Base-by-base conservation (phyloP, 2,888 invertebrate species). In the Cryptosula pallasiana region DNA sequence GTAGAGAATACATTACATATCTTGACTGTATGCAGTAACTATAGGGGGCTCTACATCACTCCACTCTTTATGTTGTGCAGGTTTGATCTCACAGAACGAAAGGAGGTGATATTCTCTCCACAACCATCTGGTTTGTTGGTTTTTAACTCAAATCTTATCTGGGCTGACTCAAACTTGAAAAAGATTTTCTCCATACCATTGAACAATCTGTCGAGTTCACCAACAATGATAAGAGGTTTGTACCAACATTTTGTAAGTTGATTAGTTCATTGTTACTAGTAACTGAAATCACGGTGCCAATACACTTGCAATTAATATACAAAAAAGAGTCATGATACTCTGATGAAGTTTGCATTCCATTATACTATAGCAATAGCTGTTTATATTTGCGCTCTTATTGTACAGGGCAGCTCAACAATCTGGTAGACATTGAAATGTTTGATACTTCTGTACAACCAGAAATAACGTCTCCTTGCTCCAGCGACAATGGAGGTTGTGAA, bases 51-150 rank as follows among this genome's bases (percentile, higher is more conserved):
- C n/a, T n/a, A n/a, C n/a, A n/a, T n/a, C n/a, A n/a, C n/a, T n/a
- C n/a, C n/a, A n/a, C n/a, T n/a, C n/a, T n/a, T n/a, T n/a, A n/a
- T n/a, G n/a, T n/a, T 45, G 25, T 63, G 13, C n/a, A 63, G 63
- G 13, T 63, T 13, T n/a, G 63, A 63, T 32, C 29, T 27, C 27
- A 27, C 20, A 2, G 13, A 27, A 9, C 25, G 27, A 27, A 13
- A 32, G 27, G 27, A 25, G 63, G 5, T 63, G 9, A 9, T 34
- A 13, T 27, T 32, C 34, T 63, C 63, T 13, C 95, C 97, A 0
- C 94, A 93, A 81, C 95, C 95, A 0, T 93, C 94, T 91, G 96
- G 95, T 20, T 90, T 97, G 35, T 93, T 95, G 0, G 89, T 97
- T 0, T 90, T 92, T 80, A 90, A 91, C 36, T 89, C 90, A 36